Base-by-base conservation (phyloP, 2,113 vertebrate species). In the Balaenoptera acutorostrata region DNA sequence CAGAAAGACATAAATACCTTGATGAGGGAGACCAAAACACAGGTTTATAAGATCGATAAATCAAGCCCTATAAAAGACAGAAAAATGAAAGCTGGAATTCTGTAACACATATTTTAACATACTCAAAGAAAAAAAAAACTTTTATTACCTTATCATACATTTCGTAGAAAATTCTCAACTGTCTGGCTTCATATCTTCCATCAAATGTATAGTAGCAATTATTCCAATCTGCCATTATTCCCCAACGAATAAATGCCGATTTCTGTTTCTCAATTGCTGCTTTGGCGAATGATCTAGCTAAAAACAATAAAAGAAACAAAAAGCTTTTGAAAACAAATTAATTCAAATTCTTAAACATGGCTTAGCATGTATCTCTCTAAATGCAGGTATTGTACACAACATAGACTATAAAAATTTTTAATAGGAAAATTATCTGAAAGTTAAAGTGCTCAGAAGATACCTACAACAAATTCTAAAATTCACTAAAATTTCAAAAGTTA, bases 1-100 rank as follows among this genome's bases (percentile, higher is more conserved):
- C 23, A 63, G 66, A 78, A 75, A 81, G 8, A 80, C 25, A 90
- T 61, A 95, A 66, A 11, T 99, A 99, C 99, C 99, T 99, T 72
- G 99, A 98, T 78, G 99, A 99, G 57, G 99, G 99, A 94, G 99
- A 99, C 99, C 99, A 99, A 98, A 99, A 99, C 44, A 99, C 99
- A 1, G 99, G 99, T 90, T 99, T 99, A 97, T 99, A 99, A 97
- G 99, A 99, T 96, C 98, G 99, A 98, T 99, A 99, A 98, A 99
- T 98, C 74, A 99, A 98, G 41, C 99, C 99, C 99, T 99, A 83
- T 15, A 86, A 87, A 84, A 41, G 25, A 84, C 23, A 88, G 0
- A 36, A 20, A 94, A 33, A 80, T 88, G 3, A 36, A 96, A 95
- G 83, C 15, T 55, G 36, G 6, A 8, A 78, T 85, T 64, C 59